Base-by-base conservation (phyloP, 30 jellyfish, hydroid and myxozoan species). In the Turritopsis rubra region DNA sequence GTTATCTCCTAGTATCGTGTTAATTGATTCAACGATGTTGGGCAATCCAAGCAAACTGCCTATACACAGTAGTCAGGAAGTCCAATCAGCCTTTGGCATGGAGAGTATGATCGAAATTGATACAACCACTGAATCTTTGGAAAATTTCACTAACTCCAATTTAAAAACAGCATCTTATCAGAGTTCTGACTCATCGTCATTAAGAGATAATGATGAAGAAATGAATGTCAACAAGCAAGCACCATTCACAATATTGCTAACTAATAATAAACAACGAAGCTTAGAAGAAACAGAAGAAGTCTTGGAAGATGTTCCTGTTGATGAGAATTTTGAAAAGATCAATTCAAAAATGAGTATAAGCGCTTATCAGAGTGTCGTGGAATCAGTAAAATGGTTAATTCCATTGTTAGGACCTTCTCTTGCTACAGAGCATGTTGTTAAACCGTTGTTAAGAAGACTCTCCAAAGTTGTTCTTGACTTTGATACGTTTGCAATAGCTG, bases 391-490 rank as follows among this genome's bases (percentile, higher is more conserved):
- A 25, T 92, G 98, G 98, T 73, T 92, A 53, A 60, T 85, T 22
- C 98, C 98, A 29, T 92, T 95, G 98, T 81, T 92, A 24, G 98
- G 98, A 30, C 98, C 98, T 7, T 74, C 28, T 22, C 89, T 92
- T 25, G 85, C 98, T 0, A 53, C 96, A 1, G 83, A 86, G 52
- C 70, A 92, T 60, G 85, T 92, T 5, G 87, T 80, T 80, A 52
- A 53, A 21, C 87, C 87, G n/a, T 53, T 80, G 65, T n/a, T 80
- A 54, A 53, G 54, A 54, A 80, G 60, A 18, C 21, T 80, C 9
- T 80, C 82, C 21, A 80, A 70, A 80, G 28, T 80, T 25, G 7
- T 31, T 30, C 26, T 80, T 31, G 81, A 80, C 26, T 13, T 65
- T 1, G 65, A 53, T 52, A 53, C 29, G 5, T 16, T 17, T 16